Percentiles rank a stretch among this genome's conserved stretches.
These are phyloP conservation scores for Cyrtorhinus lividipennis DNA, from an alignment of 1,140 invertebrate species.

Conservation along the genomic window DNA sequence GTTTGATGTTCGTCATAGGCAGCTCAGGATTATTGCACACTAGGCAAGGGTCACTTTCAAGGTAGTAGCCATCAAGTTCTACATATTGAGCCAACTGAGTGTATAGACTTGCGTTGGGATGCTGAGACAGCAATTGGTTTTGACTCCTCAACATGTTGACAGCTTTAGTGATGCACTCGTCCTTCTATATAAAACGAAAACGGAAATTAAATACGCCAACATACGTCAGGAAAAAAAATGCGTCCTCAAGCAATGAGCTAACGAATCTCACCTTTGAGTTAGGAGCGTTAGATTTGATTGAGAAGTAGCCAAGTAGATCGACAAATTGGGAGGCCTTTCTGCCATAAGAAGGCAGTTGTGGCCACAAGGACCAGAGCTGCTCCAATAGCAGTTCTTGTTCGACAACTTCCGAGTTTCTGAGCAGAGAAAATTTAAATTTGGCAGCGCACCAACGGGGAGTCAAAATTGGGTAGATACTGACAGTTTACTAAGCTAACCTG, in stretches of 20 bases:
- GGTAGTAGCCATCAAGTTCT: slow-evolving; percentile 88
- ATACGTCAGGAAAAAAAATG: no score
- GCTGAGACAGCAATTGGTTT: slow-evolving; percentile 72
- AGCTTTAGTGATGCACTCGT: slow-evolving; percentile 69
- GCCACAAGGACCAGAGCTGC: slow-evolving; percentile 83
- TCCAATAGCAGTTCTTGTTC: slow-evolving; percentile 69
- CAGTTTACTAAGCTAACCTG: no score
- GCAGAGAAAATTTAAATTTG: slow-evolving; percentile 18
- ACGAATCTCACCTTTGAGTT: slow-evolving; percentile 34
- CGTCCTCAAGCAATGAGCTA: background rate
- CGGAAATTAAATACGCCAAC: no score
- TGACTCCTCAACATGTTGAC: slow-evolving; percentile 71
- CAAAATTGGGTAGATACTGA: no score
- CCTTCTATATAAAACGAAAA: slow-evolving; percentile 35
- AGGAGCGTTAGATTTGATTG: slow-evolving; percentile 56
- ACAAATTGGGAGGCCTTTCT: slow-evolving; percentile 91
- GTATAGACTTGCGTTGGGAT: slow-evolving; percentile 89
- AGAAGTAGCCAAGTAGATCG: slow-evolving; percentile 86
- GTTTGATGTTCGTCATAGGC: slow-evolving; percentile 77
- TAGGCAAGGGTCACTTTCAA: slow-evolving; percentile 92
- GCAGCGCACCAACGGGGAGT: no score
- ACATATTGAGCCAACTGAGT: slow-evolving; percentile 80
- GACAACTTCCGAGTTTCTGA: slow-evolving; percentile 50
- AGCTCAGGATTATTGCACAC: slow-evolving; percentile 97
- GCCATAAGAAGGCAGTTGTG: slow-evolving; percentile 75